These are phyloP conservation scores for Elachura formosa DNA, from an alignment of 2,113 vertebrate species.

Conservation along the genomic window DNA sequence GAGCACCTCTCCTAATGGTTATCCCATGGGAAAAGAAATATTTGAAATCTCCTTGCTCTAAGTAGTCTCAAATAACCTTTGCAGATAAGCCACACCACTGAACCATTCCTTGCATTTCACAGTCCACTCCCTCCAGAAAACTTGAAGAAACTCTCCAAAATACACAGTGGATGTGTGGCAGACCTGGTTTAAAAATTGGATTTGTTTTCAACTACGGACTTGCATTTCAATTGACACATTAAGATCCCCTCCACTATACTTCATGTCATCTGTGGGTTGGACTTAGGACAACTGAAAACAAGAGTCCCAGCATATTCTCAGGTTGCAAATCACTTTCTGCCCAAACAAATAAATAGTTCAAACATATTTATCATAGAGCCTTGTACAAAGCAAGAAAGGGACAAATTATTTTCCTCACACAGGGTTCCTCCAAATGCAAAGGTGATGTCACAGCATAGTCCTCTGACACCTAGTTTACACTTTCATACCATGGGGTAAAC, in stretches of 20 bases:
- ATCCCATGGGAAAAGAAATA: background rate
- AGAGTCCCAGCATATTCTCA: background rate
- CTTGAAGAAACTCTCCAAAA: background rate
- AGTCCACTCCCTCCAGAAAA: background rate
- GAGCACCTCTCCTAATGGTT: background rate
- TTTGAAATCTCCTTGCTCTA: background rate
- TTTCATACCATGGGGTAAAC: background rate
- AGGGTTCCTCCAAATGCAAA: background rate
- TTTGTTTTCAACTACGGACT: background rate
- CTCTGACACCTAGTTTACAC: background rate
- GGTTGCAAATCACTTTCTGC: background rate
- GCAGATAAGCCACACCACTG: background rate
- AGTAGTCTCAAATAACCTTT: background rate
- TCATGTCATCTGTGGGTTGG: background rate
- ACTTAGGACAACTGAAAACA: background rate
- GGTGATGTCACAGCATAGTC: background rate
- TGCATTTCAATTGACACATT: background rate
- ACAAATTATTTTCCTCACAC: fast-evolving
- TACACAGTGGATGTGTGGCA: background rate
- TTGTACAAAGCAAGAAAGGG: background rate
- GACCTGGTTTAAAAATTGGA: background rate
- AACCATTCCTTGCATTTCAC: background rate
- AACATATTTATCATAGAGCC: background rate
- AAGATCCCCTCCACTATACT: background rate
- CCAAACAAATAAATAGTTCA: background rate